phyloP scores from a whole-genome alignment of 2,888 invertebrate genomes.

The Aplocera efformata region DNA sequence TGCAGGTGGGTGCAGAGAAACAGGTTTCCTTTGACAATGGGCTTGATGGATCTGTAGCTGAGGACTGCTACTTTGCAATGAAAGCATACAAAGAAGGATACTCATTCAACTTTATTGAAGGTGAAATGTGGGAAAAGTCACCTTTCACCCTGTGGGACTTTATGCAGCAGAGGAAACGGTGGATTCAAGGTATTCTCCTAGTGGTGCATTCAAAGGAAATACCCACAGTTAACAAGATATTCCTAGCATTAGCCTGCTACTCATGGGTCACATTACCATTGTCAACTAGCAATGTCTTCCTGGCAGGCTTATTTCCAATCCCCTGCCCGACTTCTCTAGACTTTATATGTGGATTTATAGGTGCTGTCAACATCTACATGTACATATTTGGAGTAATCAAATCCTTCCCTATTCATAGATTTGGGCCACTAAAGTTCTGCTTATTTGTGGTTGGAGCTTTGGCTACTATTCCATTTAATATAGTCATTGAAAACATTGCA shows the following conservation, averaged over 20 bases:
- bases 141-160: slow-evolving; percentile 97
- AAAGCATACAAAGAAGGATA: slow-evolving; percentile 94
- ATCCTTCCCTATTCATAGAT: slow-evolving; percentile 94
- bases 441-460: slow-evolving; percentile 92
- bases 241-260: slow-evolving; percentile 93
- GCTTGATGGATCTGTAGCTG: slow-evolving; percentile 97
- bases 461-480: slow-evolving; percentile 95
- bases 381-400: slow-evolving; percentile 98
- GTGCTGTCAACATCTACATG: slow-evolving; percentile 97
- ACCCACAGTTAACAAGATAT: slow-evolving; percentile 87
- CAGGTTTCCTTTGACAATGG: slow-evolving; percentile 98
- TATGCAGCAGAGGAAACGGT: slow-evolving; percentile 96
- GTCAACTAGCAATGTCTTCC: slow-evolving; percentile 92
- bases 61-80: slow-evolving; percentile 99
- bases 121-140: slow-evolving; percentile 99
- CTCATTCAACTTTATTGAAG: slow-evolving; percentile 96
- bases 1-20: slow-evolving; percentile 92
- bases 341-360: slow-evolving; percentile 93
- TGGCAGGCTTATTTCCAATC: slow-evolving; percentile 93
- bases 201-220: slow-evolving; percentile 93
- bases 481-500: slow-evolving; percentile 96
- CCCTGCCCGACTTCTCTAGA: slow-evolving; percentile 92
- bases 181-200: slow-evolving; percentile 95
- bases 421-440: slow-evolving; percentile 88
- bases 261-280: slow-evolving; percentile 98